Evolutionary conservation across 2,113 vertebrate species (phyloP).

Genomic region (Lasiurus cinereus): DNA sequence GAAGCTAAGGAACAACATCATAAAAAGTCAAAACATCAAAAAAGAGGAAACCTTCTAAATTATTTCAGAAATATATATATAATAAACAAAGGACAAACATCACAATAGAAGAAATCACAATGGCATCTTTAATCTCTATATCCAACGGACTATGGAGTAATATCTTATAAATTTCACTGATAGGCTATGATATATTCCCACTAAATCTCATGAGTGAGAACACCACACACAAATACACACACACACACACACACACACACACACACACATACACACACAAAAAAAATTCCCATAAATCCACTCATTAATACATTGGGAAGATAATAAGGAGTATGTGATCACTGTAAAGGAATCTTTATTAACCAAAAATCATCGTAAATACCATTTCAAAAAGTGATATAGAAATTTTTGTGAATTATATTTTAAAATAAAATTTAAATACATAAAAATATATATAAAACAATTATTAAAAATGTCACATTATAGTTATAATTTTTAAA

Average conservation of each 20-base stretch:
- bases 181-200: background rate
- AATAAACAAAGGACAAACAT: background rate
- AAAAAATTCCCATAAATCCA: rapidly evolving
- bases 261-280: no score
- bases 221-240: background rate
- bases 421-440: background rate
- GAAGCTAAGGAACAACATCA: background rate
- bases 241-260: no score
- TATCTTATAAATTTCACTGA: background rate
- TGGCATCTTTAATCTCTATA: background rate
- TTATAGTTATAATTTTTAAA: background rate
- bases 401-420: background rate
- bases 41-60: background rate
- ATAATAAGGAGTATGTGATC: background rate
- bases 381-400: background rate
- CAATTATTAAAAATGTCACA: background rate
- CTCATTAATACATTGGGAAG: background rate
- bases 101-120: background rate
- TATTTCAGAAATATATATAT: background rate
- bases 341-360: background rate
- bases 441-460: background rate
- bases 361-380: background rate
- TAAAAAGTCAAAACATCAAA: background rate
- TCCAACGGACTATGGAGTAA: background rate
- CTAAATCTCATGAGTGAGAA: background rate